phyloP scores from a whole-genome alignment of 2,113 vertebrate genomes.

The Bombycilla garrulus region DNA sequence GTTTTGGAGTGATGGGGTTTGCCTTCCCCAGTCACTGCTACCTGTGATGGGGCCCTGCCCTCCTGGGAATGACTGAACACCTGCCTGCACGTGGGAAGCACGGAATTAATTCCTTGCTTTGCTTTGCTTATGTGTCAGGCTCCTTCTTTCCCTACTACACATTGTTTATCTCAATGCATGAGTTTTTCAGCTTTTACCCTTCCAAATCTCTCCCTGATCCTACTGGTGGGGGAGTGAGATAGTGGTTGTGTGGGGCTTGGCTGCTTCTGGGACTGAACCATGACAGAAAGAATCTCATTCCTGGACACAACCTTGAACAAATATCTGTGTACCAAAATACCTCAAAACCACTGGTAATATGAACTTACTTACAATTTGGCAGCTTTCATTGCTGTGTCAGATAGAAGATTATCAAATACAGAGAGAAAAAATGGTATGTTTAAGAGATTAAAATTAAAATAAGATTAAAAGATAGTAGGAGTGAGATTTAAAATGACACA shows the following conservation, averaged over 20 bases:
- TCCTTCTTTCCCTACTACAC: not conserved
- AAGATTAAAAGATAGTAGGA: not conserved
- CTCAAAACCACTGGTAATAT: not conserved
- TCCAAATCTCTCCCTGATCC: not conserved
- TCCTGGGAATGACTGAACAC: not conserved
- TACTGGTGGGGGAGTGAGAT: rapidly evolving
- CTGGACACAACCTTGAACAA: not conserved
- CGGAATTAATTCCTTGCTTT: rapidly evolving
- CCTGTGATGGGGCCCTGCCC: not conserved
- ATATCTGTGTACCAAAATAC: not conserved
- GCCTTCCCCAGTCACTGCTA: too few relatives aligned
- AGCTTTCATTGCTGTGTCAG: not conserved
- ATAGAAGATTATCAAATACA: not conserved
- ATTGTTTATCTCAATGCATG: not conserved
- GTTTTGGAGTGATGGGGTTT: not conserved
- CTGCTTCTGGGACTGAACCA: not conserved
- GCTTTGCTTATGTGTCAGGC: not conserved
- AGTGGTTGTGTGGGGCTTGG: not conserved
- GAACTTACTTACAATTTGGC: not conserved
- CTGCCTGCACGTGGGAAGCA: not conserved
- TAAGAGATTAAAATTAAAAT: not conserved
- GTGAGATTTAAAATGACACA: not conserved
- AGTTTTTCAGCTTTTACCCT: not conserved
- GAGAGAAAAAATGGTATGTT: not conserved
- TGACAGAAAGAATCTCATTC: not conserved